phyloP scores from a whole-genome alignment of 2,113 vertebrate genomes.

The Ellobius talpinus region DNA sequence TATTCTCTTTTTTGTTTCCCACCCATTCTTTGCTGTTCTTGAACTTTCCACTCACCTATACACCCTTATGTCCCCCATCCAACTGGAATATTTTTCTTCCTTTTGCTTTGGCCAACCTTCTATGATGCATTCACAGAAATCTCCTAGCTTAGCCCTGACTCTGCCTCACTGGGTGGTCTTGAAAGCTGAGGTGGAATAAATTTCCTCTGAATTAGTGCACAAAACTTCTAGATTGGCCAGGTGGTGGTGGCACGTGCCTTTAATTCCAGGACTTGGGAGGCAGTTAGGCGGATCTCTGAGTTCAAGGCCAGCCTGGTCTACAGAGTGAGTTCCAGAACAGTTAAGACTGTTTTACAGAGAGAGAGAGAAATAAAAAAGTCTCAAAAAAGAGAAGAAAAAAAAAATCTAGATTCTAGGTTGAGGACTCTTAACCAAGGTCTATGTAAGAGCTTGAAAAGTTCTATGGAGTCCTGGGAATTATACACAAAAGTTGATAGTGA shows the following conservation, averaged over 20 bases:
- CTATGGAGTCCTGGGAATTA: not conserved
- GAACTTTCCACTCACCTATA: not conserved
- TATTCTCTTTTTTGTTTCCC: not conserved
- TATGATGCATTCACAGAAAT: not conserved
- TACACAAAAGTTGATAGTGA: not conserved
- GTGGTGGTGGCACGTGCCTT: rapidly evolving
- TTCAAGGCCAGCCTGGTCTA: too few relatives aligned
- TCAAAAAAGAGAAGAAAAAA: too few relatives aligned
- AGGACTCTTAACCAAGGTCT: not conserved
- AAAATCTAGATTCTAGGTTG: too few relatives aligned
- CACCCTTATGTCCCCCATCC: not conserved
- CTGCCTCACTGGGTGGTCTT: not conserved
- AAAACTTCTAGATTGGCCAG: not conserved
- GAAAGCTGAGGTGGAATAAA: not conserved
- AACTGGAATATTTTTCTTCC: not conserved
- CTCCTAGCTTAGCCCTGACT: not conserved
- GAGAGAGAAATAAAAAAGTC: too few relatives aligned
- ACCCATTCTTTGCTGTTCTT: not conserved
- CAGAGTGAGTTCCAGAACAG: too few relatives aligned
- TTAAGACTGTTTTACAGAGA: too few relatives aligned
- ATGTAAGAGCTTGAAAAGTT: not conserved
- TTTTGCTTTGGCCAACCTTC: not conserved
- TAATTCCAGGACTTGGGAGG: too few relatives aligned
- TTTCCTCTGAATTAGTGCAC: not conserved
- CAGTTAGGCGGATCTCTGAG: too few relatives aligned